These are phyloP conservation scores for Pantelozetes paolii DNA, from an alignment of 2,888 invertebrate genomes.

Conservation along the genomic window DNA sequence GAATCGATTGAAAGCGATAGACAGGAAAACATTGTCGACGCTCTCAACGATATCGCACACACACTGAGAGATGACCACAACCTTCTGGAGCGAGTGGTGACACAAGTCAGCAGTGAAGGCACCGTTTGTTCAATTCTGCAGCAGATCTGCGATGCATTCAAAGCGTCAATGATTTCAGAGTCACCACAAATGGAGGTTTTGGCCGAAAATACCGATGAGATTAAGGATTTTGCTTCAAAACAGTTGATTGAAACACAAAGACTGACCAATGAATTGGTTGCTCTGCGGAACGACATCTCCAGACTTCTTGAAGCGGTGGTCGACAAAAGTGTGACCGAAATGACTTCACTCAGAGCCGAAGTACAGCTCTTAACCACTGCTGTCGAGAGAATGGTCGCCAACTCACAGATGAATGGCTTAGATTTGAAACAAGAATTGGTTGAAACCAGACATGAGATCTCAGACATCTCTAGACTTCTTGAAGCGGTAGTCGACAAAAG, in stretches of 20 bases:
- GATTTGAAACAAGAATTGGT: not conserved
- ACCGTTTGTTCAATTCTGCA: not conserved
- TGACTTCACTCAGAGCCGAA: too few species aligned
- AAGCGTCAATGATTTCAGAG: not conserved
- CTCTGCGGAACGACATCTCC: too few species aligned
- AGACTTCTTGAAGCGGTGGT: not conserved
- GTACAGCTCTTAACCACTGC: too few species aligned
- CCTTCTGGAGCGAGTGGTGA: not conserved
- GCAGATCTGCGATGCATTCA: not conserved
- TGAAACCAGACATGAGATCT: too few species aligned
- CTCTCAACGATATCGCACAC: not conserved
- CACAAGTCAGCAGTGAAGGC: not conserved
- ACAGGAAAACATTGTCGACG: not conserved
- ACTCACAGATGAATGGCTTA: not conserved
- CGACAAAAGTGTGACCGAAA: not conserved
- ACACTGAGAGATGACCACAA: not conserved
- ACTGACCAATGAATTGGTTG: not conserved
- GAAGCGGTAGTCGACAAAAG: too few species aligned
- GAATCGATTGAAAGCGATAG: not conserved
- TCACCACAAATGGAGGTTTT: not conserved
- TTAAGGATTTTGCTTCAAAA: not conserved
- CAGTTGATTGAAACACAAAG: not conserved
- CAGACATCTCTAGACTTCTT: too few species aligned
- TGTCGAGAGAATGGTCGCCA: not conserved
- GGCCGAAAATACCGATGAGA: not conserved